Conservation (phyloP, 2,113 vertebrate species). For the Aphyosemion australe region DNA sequence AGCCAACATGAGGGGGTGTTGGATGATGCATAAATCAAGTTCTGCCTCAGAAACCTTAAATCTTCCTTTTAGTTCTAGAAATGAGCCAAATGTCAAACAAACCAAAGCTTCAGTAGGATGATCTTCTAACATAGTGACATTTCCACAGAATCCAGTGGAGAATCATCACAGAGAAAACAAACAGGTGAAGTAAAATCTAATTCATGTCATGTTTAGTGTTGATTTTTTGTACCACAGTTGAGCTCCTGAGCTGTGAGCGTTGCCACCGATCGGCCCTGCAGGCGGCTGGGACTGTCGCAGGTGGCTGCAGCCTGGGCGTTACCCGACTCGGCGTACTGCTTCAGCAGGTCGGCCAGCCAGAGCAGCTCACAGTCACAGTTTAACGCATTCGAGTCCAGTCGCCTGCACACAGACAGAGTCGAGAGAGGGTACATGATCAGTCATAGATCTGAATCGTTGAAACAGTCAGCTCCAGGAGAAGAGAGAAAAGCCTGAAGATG, state of each 20-base stretch:
- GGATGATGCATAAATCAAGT: too few species aligned
- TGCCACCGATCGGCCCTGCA: constrained; percentile 95
- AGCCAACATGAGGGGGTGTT: too few species aligned
- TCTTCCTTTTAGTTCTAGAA: too few species aligned
- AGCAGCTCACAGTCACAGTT: constrained; percentile 96
- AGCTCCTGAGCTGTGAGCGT: constrained; percentile 93
- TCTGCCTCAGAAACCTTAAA: too few species aligned
- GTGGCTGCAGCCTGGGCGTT: constrained; percentile 95
- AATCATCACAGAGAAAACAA: background rate
- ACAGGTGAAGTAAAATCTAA: background rate
- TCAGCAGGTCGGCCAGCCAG: constrained; percentile 93
- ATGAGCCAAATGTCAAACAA: too few species aligned
- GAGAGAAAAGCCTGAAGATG: too few species aligned
- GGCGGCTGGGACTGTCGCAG: constrained; percentile 88
- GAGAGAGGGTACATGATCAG: too few species aligned
- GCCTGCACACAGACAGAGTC: constrained; percentile 79
- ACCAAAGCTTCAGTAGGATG: background rate
- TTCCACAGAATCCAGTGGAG: background rate
- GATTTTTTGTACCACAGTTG: constrained; percentile 86
- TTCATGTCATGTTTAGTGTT: background rate
- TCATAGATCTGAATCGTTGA: too few species aligned
- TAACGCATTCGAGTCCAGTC: constrained; percentile 93
- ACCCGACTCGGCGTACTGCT: constrained; percentile 89
- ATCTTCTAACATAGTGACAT: background rate
- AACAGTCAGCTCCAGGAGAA: too few species aligned